Percentiles rank a stretch among this genome's conserved stretches.
Conservation (phyloP, 2,113 vertebrate genomes). For the Zosterops japonicus region DNA sequence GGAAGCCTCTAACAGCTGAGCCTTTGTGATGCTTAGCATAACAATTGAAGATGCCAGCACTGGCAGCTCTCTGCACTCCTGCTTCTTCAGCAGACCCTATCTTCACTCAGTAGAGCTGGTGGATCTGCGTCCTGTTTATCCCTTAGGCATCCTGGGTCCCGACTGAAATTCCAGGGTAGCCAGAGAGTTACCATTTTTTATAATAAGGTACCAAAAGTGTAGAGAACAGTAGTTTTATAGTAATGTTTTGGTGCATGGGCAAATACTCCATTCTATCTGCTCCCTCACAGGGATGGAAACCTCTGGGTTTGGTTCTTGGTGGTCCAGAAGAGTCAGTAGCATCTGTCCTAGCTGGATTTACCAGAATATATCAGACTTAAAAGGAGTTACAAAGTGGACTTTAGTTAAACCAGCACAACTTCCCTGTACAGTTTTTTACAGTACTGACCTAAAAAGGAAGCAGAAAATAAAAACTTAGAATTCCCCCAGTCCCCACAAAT, state of each 20-base stretch:
- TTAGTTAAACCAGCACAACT: background rate
- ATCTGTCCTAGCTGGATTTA: background rate
- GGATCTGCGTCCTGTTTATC: background rate
- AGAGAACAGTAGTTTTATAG: background rate
- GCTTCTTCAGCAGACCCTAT: background rate
- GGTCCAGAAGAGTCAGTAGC: background rate
- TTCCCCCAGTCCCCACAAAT: background rate
- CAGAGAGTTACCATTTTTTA: background rate
- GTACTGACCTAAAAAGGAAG: slow-evolving; percentile 20
- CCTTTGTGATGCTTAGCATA: background rate
- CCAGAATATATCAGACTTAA: background rate
- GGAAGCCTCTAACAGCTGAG: background rate
- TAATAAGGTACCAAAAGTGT: background rate
- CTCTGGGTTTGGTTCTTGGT: background rate
- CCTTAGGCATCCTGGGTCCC: background rate
- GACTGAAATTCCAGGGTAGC: background rate
- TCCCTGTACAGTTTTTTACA: background rate
- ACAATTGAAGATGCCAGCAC: background rate
- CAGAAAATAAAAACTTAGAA: background rate
- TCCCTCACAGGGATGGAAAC: background rate
- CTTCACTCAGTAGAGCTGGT: background rate
- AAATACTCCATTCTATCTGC: background rate
- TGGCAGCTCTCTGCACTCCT: background rate
- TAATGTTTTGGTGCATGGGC: background rate
- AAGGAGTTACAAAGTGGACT: background rate